phyloP scores from a whole-genome alignment of 2,113 vertebrate species.

The Passer montanus region DNA sequence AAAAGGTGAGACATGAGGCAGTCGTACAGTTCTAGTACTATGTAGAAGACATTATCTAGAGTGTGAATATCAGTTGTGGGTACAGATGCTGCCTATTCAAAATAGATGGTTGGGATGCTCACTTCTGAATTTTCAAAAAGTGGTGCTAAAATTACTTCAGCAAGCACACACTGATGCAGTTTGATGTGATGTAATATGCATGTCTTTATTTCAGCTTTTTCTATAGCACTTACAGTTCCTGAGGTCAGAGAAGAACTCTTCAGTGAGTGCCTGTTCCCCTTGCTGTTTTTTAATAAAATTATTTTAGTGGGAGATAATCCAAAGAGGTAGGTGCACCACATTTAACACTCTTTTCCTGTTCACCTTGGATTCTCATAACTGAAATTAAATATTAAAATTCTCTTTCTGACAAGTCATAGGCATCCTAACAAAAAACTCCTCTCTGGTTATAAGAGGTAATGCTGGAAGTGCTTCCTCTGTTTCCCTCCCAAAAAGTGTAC shows the following conservation, averaged over 20 bases:
- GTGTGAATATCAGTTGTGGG: not conserved
- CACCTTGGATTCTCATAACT: not conserved
- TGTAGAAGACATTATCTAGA: not conserved
- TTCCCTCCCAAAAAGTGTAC: accelerated
- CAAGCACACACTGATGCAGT: not conserved
- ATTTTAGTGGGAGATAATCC: not conserved
- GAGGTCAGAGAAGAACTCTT: not conserved
- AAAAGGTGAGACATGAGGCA: not conserved
- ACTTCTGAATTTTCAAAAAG: not conserved
- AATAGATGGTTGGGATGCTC: not conserved
- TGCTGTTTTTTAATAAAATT: not conserved
- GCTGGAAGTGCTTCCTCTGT: not conserved
- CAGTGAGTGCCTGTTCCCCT: not conserved
- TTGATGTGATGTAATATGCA: not conserved
- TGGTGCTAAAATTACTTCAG: not conserved
- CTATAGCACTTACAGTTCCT: not conserved
- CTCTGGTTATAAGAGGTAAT: not conserved
- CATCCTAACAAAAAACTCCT: not conserved
- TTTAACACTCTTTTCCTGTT: not conserved
- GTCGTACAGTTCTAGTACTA: not conserved
- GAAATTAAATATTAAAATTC: not conserved
- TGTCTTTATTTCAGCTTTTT: not conserved
- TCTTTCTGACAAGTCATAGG: not conserved
- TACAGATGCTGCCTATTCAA: not conserved
- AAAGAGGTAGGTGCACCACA: not conserved